These are phyloP conservation scores for Cataglyphis hispanica DNA, from an alignment of 1,140 invertebrate genomes.

Conservation along the genomic window DNA sequence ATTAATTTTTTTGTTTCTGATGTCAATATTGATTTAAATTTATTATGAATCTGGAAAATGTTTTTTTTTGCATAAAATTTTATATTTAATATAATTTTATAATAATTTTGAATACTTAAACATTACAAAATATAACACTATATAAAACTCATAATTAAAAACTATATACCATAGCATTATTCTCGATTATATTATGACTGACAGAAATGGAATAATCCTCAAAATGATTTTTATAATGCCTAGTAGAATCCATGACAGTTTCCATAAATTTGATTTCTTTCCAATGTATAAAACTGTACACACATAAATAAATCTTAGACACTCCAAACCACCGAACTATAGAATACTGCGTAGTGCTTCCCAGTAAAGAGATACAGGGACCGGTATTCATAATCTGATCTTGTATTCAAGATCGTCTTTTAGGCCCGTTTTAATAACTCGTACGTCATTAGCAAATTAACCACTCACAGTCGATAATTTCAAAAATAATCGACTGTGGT, in stretches of 20 bases:
- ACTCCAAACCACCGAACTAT: neutral
- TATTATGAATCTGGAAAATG: slow-evolving; percentile 74
- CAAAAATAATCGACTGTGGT: too few species aligned
- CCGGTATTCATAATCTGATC: too few species aligned
- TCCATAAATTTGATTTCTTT: neutral
- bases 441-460: too few species aligned
- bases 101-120: slow-evolving; percentile 39
- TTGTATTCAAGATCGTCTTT: too few species aligned
- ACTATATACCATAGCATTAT: slow-evolving; percentile 63
- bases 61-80: neutral
- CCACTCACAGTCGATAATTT: too few species aligned
- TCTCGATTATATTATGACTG: slow-evolving; percentile 57
- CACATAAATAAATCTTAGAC: neutral
- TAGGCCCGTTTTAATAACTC: too few species aligned
- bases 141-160: slow-evolving; percentile 33
- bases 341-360: too few species aligned
- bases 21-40: slow-evolving; percentile 73
- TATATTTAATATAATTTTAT: neutral
- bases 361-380: too few species aligned
- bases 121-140: slow-evolving; percentile 15
- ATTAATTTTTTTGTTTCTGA: slow-evolving; percentile 70
- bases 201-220: slow-evolving; percentile 70
- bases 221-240: slow-evolving; percentile 74
- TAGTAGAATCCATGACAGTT: slow-evolving; percentile 59
- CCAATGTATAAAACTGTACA: neutral